phyloP scores from a whole-genome alignment of 1,140 invertebrate genomes.

The Drosophila nasuta region DNA sequence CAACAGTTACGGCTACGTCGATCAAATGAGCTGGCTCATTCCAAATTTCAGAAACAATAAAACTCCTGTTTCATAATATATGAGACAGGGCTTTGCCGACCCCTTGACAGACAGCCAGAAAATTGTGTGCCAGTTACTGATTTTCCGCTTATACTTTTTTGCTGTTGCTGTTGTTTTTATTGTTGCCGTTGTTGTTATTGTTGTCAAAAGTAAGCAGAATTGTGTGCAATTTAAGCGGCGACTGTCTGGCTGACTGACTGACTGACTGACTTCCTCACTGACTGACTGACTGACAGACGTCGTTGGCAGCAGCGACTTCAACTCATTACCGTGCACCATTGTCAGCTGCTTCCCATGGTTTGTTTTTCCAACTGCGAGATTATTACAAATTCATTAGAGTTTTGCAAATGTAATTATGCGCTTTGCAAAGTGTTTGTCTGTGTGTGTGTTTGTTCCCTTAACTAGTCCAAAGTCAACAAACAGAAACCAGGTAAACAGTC shows the following conservation, averaged over 20 bases:
- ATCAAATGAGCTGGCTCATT: slow-evolving; percentile 49
- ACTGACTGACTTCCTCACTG: background rate
- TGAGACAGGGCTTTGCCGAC: slow-evolving; percentile 43
- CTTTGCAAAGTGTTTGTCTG: slow-evolving; percentile 23
- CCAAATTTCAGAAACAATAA: slow-evolving; percentile 68
- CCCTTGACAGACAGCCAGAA: slow-evolving; percentile 51
- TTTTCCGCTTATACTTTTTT: slow-evolving; percentile 12
- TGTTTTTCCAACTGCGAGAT: slow-evolving; percentile 26
- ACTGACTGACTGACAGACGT: slow-evolving; percentile 1
- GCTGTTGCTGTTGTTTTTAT: background rate
- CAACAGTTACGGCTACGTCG: slow-evolving; percentile 3
- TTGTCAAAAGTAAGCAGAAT: slow-evolving; percentile 37
- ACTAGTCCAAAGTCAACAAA: slow-evolving; percentile 29
- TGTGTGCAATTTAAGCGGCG: slow-evolving; percentile 30
- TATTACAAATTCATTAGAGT: slow-evolving; percentile 69
- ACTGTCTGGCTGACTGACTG: background rate
- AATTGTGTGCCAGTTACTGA: slow-evolving; percentile 39
- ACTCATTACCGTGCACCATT: slow-evolving; percentile 62
- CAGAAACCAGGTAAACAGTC: background rate
- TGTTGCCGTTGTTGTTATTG: background rate
- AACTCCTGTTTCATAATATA: slow-evolving; percentile 65
- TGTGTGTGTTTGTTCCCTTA: background rate
- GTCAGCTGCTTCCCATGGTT: slow-evolving; percentile 34
- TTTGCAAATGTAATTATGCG: slow-evolving; percentile 54
- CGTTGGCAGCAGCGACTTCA: slow-evolving; percentile 3